phyloP scores from a whole-genome alignment of 2,797 vertebrate genomes.

The Gallinago nigripennis region DNA sequence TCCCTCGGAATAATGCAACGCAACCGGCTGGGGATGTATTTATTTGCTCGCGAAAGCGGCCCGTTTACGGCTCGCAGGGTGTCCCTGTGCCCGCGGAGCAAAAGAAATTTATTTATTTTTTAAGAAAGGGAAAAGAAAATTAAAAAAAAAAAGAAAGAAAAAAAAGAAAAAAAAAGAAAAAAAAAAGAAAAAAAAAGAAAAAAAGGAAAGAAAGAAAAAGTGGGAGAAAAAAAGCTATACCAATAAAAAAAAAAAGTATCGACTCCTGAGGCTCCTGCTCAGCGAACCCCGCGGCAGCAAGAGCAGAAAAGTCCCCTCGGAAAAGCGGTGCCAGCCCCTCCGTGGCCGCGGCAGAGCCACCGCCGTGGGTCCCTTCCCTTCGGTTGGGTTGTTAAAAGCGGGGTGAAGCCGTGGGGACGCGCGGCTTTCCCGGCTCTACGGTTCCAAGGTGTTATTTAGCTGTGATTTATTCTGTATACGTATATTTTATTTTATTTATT shows the following conservation, averaged over 20 bases:
- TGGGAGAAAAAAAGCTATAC: accelerated
- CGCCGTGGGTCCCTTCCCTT: background rate
- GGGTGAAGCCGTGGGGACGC: background rate
- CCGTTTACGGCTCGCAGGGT: background rate
- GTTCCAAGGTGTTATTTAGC: background rate
- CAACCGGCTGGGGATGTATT: constrained; percentile 42
- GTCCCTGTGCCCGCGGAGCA: background rate
- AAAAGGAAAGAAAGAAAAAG: background rate
- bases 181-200: background rate
- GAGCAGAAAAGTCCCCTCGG: background rate
- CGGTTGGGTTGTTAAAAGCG: background rate
- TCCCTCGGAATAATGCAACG: constrained; percentile 48
- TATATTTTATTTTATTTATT: background rate
- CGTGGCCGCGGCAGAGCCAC: background rate
- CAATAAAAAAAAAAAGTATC: background rate
- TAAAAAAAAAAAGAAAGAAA: background rate
- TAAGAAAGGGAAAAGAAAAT: background rate
- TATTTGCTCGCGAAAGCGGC: constrained; percentile 32
- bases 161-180: too few species aligned
- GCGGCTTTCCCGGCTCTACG: background rate
- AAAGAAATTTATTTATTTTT: background rate
- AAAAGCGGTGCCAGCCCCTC: background rate
- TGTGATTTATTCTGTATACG: background rate
- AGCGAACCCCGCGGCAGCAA: background rate
- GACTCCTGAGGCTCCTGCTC: background rate